Conservation (phyloP, 2,113 vertebrate genomes). For the Calonectris borealis region DNA sequence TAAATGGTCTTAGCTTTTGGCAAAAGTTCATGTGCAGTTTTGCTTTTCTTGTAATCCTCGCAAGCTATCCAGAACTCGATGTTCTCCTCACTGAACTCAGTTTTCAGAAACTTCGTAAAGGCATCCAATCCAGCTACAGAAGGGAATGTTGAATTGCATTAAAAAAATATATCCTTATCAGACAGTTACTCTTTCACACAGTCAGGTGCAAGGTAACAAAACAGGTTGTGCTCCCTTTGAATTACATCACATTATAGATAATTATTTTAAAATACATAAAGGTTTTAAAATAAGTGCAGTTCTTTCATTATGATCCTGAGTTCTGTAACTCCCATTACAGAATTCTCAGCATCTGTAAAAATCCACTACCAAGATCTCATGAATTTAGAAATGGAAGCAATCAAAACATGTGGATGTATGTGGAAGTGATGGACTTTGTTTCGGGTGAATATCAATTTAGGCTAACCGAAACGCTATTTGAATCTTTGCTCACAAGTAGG, state of each 20-base stretch:
- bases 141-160: neutral
- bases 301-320: neutral
- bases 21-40: slow-evolving; percentile 77
- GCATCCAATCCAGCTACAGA: slow-evolving; percentile 83
- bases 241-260: neutral
- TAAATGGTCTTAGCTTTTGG: slow-evolving; percentile 89
- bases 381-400: neutral
- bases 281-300: neutral
- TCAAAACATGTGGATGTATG: neutral
- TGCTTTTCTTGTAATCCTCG: slow-evolving; percentile 89
- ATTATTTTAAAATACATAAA: neutral
- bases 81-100: slow-evolving; percentile 96
- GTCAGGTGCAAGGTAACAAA: neutral
- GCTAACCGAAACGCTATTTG: neutral
- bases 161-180: neutral
- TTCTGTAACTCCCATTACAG: neutral
- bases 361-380: neutral
- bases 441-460: neutral
- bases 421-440: neutral
- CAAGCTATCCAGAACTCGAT: slow-evolving; percentile 96
- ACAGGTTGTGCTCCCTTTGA: neutral
- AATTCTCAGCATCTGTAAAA: neutral
- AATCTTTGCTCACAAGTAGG: neutral
- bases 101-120: slow-evolving; percentile 89
- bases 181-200: neutral